Percentiles rank a stretch among this genome's conserved stretches.
These are phyloP conservation scores for Ceratina calcarata DNA, from an alignment of 1,140 invertebrate species.

Conservation along the genomic window DNA sequence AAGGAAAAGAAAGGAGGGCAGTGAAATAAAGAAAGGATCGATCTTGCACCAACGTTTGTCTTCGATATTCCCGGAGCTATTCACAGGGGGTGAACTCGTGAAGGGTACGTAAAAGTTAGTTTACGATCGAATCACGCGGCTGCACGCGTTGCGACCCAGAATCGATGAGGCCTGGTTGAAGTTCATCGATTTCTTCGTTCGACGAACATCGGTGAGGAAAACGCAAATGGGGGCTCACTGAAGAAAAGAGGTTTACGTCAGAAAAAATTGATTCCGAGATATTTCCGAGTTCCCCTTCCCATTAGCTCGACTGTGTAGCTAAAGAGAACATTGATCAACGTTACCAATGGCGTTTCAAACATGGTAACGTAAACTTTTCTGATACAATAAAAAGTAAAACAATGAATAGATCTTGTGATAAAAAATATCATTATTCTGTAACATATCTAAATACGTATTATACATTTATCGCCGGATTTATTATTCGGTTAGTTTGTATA, in stretches of 20 bases:
- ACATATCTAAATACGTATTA: too few relatives aligned
- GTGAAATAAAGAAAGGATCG: constrained; percentile 14
- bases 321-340: background rate
- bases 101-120: constrained; percentile 45
- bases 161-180: constrained; percentile 53
- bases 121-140: constrained; percentile 60
- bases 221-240: constrained; percentile 43
- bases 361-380: too few relatives aligned
- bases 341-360: background rate
- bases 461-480: too few relatives aligned
- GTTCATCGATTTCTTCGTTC: constrained; percentile 34
- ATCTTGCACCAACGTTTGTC: constrained; percentile 37
- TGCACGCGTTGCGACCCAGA: constrained; percentile 34
- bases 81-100: constrained; percentile 13
- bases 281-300: too few relatives aligned
- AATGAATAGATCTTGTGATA: too few relatives aligned
- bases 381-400: too few relatives aligned
- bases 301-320: background rate
- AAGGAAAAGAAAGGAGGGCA: background rate
- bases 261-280: constrained; percentile 41
- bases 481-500: background rate
- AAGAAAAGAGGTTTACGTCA: constrained; percentile 7
- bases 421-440: too few relatives aligned
- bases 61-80: constrained; percentile 49
- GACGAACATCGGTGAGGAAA: constrained; percentile 1